Percentiles rank a stretch among this genome's conserved stretches.
Conservation (phyloP, 1,140 invertebrate genomes). For the Tetragonula clypearis region DNA sequence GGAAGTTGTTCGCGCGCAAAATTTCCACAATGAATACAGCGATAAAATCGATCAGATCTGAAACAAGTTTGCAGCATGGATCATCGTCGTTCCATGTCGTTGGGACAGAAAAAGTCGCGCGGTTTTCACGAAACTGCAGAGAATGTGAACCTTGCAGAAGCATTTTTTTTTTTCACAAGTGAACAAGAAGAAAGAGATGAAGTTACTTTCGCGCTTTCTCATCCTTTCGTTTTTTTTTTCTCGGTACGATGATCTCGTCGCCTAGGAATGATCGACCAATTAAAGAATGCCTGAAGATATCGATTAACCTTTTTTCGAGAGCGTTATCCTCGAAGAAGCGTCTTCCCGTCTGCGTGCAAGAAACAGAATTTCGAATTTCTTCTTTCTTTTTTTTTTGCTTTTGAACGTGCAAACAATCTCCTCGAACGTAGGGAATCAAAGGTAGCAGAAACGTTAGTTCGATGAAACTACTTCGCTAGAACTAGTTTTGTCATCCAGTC, state of each 20-base stretch:
- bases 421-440: not conserved
- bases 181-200: no score
- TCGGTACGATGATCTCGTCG: not conserved
- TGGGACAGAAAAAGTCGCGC: not conserved
- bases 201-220: no score
- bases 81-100: no score
- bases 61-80: not conserved
- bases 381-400: no score
- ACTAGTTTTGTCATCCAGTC: not conserved
- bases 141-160: not conserved
- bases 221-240: not conserved
- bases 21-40: not conserved
- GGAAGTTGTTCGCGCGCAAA: not conserved
- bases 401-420: not conserved
- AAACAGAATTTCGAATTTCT: not conserved
- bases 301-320: constrained; percentile 8
- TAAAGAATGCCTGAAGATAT: not conserved
- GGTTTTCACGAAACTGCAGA: not conserved
- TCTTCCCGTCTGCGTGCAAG: not conserved
- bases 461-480: not conserved
- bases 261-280: not conserved
- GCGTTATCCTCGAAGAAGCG: not conserved
- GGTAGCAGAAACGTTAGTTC: not conserved
- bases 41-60: not conserved
- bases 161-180: not conserved